Base-by-base conservation (phyloP, 2,888 invertebrate genomes). In the Drosophila hamatofila region DNA sequence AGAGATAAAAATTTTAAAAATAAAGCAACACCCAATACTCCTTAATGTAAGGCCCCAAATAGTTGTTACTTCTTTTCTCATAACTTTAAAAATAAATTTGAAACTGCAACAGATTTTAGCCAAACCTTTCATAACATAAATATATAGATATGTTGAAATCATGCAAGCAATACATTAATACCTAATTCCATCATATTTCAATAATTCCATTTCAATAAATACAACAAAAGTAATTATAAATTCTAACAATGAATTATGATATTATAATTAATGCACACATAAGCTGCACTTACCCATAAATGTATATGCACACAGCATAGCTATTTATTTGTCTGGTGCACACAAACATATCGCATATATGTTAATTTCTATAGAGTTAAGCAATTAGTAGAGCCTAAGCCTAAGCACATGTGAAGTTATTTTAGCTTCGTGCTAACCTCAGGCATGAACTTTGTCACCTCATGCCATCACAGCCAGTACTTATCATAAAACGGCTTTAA, bases 401-500 rank as follows among this genome's bases (percentile, higher is more conserved):
- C 21, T 16, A 11, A 27, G 33, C 16, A 46, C 27, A 27, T 61
- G 58, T 37, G 30, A 30, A 51, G 55, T 21, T 55, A 21, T 35
- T 35, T 30, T 33, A 18, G 9, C 41, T 33, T 16, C 51, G 7
- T n/a, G 52, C 62, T 76, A 74, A 86, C 72, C 81, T 71, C 33
- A 33, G 49, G 74, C 70, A 61, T 84, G 83, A 84, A 83, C 89
- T 78, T 78, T 88, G 79, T 58, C 79, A 86, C 78, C 81, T 74
- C 60, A 56, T 68, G 71, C 61, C 64, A 70, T 30, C 61, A 62
- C 67, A 74, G 69, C 80, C 72, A 46, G 62, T 70, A 67, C 81
- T 76, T 80, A 86, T 83, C 81, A 83, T 79, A 72, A 73, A 81
- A 84, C 59, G 81, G 69, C 87, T 81, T 79, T 70, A 37, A 66